These are phyloP conservation scores for Eciton burchellii DNA, from an alignment of 1,140 invertebrate species.

Conservation along the genomic window DNA sequence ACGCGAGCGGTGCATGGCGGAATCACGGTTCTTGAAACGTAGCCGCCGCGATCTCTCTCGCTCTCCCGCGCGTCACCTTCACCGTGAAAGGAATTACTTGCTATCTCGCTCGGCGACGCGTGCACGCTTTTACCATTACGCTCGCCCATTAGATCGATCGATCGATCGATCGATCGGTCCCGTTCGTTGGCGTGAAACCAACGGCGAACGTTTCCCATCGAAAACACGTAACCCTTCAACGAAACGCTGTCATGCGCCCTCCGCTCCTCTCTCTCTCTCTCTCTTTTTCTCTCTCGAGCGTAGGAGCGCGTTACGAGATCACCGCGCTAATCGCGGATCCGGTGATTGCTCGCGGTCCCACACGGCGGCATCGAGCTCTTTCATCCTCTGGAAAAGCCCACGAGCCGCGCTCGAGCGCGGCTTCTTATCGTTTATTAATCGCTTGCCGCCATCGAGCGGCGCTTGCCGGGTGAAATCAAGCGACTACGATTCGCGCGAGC, in stretches of 20 bases:
- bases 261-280: slow-evolving; percentile 6
- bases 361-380: slow-evolving; percentile 36
- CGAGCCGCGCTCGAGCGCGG: slow-evolving; percentile 1
- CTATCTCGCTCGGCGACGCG: slow-evolving; percentile 1
- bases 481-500: slow-evolving; percentile 48
- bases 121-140: slow-evolving; percentile 21
- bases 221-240: too few species aligned
- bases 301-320: slow-evolving; percentile 33
- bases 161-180: background rate
- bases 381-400: slow-evolving; percentile 48
- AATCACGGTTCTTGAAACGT: slow-evolving; percentile 40
- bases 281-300: too few species aligned
- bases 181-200: background rate
- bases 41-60: slow-evolving; percentile 30
- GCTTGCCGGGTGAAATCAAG: slow-evolving; percentile 42
- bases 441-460: slow-evolving; percentile 35
- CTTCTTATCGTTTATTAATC: slow-evolving; percentile 46
- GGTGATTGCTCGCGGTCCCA: slow-evolving; percentile 55
- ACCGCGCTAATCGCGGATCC: slow-evolving; percentile 39
- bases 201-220: slow-evolving; percentile 3
- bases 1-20: slow-evolving; percentile 10
- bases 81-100: slow-evolving; percentile 66
- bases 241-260: background rate
- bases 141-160: slow-evolving; percentile 36
- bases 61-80: slow-evolving; percentile 61